phyloP scores from a whole-genome alignment of 2,888 invertebrate species.

The Eumerus sabulonum region DNA sequence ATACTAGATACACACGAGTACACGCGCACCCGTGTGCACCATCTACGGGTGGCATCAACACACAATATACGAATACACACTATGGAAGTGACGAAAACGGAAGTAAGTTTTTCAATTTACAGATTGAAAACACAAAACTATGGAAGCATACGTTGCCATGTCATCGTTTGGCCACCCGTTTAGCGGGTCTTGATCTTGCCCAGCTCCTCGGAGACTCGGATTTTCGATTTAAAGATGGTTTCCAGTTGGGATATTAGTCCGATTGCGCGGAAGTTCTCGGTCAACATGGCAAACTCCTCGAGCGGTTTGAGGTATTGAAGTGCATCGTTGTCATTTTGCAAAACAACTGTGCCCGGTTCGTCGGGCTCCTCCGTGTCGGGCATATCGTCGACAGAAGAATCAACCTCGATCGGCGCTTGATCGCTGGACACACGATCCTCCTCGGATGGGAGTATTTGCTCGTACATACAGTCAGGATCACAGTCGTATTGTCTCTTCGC shows the following conservation, averaged over 20 bases:
- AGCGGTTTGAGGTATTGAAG: slow-evolving; percentile 74
- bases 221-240: slow-evolving; percentile 72
- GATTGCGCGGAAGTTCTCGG: slow-evolving; percentile 77
- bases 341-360: slow-evolving; percentile 23
- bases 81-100: slow-evolving; percentile 62
- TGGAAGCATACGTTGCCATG: slow-evolving; percentile 61
- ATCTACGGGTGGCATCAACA: slow-evolving; percentile 20
- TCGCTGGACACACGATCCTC: slow-evolving; percentile 25
- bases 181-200: slow-evolving; percentile 2
- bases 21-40: slow-evolving; percentile 43
- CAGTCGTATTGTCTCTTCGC: not conserved
- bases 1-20: too few relatives aligned
- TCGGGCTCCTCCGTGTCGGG: slow-evolving; percentile 38
- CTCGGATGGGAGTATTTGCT: slow-evolving; percentile 3
- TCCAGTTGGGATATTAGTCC: slow-evolving; percentile 76
- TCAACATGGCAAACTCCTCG: slow-evolving; percentile 76
- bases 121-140: slow-evolving; percentile 44
- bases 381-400: slow-evolving; percentile 39
- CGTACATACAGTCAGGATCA: too few relatives aligned
- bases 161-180: slow-evolving; percentile 5
- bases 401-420: slow-evolving; percentile 20
- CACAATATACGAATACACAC: slow-evolving; percentile 44
- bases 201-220: slow-evolving; percentile 19
- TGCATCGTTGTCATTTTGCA: slow-evolving; percentile 71
- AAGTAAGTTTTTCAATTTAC: slow-evolving; percentile 38